A percentile compares a stretch with the other conserved stretches of the same genome.
Evolutionary conservation across 1,140 invertebrate genomes (phyloP).

Genomic region (Meloidogyne hapla): DNA sequence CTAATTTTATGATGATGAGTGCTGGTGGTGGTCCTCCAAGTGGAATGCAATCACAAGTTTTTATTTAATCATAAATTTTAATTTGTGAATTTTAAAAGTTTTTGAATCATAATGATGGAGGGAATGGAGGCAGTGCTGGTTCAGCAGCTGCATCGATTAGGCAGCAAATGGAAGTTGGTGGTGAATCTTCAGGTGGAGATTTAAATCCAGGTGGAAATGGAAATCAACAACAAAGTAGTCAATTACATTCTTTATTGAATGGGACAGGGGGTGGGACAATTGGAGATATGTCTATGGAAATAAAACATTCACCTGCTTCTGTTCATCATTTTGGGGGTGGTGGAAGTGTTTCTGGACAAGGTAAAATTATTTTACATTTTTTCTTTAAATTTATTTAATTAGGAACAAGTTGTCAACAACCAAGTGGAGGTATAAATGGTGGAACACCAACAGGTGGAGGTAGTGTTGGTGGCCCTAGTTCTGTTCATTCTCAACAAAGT

Average conservation of each 20-base stretch:
- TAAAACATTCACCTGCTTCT: slow-evolving; percentile 41
- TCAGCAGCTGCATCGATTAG: not conserved
- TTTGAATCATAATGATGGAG: slow-evolving; percentile 5
- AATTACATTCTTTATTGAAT: slow-evolving; percentile 14
- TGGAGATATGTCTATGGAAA: slow-evolving; percentile 29
- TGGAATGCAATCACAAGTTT: not conserved
- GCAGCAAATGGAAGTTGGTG: not conserved
- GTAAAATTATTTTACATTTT: not conserved
- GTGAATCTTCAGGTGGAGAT: not conserved
- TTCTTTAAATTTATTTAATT: not conserved
- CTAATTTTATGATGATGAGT: slow-evolving; percentile 3
- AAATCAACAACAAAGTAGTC: not conserved
- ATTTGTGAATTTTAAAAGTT: not conserved
- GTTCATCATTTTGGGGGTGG: slow-evolving; percentile 16
- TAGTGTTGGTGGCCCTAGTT: not conserved
- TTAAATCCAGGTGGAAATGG: slow-evolving; percentile 1
- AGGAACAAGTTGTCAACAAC: not conserved
- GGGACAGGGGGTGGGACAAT: not conserved
- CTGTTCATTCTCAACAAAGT: slow-evolving; percentile 37
- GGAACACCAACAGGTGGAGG: slow-evolving; percentile 26
- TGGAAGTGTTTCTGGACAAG: slow-evolving; percentile 2
- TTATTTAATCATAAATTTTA: not conserved
- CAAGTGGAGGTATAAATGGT: slow-evolving; percentile 21
- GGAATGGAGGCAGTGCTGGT: slow-evolving; percentile 5
- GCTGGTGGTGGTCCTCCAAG: not conserved